Evolutionary conservation across 2,113 vertebrate species (phyloP).

Genomic region (Bubo blakistoni): DNA sequence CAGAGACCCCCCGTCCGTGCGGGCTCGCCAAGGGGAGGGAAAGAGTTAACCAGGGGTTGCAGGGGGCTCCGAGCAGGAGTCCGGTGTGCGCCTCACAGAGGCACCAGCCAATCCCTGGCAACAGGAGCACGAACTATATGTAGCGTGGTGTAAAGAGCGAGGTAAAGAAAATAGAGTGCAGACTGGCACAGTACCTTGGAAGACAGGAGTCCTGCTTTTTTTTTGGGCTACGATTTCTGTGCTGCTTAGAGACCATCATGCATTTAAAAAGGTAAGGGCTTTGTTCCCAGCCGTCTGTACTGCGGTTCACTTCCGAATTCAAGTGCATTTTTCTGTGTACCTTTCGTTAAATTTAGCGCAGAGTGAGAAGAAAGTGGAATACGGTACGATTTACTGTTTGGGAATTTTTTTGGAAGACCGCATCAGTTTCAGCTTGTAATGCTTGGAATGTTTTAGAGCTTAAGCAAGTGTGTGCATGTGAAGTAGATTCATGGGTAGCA

Average conservation of each 20-base stretch:
- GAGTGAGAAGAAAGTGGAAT: background rate
- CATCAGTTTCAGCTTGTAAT: background rate
- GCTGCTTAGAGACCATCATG: background rate
- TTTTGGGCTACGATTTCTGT: background rate
- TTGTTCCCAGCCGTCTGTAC: background rate
- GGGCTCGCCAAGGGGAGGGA: background rate
- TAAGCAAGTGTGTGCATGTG: background rate
- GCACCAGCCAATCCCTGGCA: background rate
- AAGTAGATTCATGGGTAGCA: background rate
- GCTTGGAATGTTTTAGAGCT: background rate
- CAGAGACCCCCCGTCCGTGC: background rate
- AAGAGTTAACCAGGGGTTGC: background rate
- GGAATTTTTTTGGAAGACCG: background rate
- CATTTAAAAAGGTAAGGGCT: constrained; percentile 63
- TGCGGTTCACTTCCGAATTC: background rate
- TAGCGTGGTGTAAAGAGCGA: background rate
- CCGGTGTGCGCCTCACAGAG: background rate
- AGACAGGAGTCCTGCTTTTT: background rate
- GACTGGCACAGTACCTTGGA: background rate
- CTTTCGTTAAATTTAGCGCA: background rate
- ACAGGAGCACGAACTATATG: background rate
- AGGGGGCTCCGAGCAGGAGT: background rate
- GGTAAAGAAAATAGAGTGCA: background rate
- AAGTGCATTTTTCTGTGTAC: background rate
- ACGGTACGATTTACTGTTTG: background rate